phyloP scores from a whole-genome alignment of 1,140 invertebrate species.

The Trypoxylus dichotomus region DNA sequence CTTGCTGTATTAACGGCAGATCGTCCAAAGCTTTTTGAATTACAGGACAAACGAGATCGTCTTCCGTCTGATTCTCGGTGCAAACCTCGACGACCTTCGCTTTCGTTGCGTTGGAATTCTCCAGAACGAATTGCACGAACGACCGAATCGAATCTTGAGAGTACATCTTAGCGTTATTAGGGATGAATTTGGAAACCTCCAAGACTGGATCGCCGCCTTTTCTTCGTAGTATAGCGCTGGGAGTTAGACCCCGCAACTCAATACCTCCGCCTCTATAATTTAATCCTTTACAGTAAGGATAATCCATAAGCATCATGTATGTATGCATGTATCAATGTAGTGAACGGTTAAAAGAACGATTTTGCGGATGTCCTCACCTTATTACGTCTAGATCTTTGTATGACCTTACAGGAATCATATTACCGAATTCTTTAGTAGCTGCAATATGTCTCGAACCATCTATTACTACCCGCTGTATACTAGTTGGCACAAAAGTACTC shows the following conservation, averaged over 20 bases:
- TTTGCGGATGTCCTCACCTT: no score
- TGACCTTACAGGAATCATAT: not conserved
- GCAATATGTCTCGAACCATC: not conserved
- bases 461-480: conserved; percentile 77
- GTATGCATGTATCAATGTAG: no score
- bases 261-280: not conserved
- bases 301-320: no score
- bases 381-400: not conserved
- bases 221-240: not conserved
- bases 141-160: conserved; percentile 66
- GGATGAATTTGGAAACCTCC: conserved; percentile 74
- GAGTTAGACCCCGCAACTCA: not conserved
- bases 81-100: conserved; percentile 47
- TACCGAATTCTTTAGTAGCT: not conserved
- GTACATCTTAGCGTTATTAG: conserved; percentile 65
- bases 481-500: conserved; percentile 72
- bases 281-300: no score
- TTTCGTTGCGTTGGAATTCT: conserved; percentile 51
- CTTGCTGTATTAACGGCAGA: not conserved
- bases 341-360: no score
- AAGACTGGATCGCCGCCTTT: conserved; percentile 57
- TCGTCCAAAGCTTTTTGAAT: not conserved
- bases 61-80: conserved; percentile 56
- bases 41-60: not conserved
- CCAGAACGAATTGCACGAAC: conserved; percentile 71